Conservation (phyloP, 1,140 invertebrate species). For the Drosophila pachea region DNA sequence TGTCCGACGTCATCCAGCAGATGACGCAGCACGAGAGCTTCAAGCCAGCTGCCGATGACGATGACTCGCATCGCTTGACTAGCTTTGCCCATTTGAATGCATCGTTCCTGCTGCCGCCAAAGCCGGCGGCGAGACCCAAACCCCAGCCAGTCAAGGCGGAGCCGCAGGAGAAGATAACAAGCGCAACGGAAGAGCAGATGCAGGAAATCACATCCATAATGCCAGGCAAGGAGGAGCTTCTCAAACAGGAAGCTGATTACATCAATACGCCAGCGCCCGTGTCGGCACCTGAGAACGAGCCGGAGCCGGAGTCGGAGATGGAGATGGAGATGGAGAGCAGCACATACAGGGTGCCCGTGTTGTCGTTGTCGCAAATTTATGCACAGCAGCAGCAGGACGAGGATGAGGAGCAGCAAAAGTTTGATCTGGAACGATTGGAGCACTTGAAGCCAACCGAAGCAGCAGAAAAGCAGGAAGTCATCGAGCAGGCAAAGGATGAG, state of each 20-base stretch:
- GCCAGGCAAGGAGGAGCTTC: conserved; percentile 41
- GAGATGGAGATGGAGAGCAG: conserved; percentile 33
- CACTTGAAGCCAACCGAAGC: conserved; percentile 27
- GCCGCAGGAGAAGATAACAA: conserved; percentile 3
- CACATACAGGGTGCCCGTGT: conserved; percentile 46
- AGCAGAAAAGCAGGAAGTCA: conserved; percentile 42
- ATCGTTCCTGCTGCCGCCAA: conserved; percentile 58
- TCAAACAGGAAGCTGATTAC: conserved; percentile 45
- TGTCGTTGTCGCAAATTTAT: conserved; percentile 73
- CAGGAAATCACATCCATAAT: conserved; percentile 37
- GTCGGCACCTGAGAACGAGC: neutral
- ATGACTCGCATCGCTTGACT: conserved; percentile 58
- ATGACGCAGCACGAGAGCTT: conserved; percentile 47
- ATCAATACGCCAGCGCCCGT: conserved; percentile 11
- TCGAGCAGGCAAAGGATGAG: neutral
- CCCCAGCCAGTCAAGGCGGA: neutral
- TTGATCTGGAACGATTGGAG: conserved; percentile 42
- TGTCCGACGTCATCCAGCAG: conserved; percentile 73
- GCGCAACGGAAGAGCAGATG: conserved; percentile 3
- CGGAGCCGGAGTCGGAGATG: neutral
- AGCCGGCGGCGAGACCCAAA: neutral
- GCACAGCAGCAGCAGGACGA: conserved; percentile 68
- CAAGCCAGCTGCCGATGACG: conserved; percentile 16
- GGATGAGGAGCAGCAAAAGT: conserved; percentile 56
- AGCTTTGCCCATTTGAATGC: conserved; percentile 67